Evolutionary conservation across 2,797 vertebrate species (phyloP).

Genomic region (Spinus olivaceus): DNA sequence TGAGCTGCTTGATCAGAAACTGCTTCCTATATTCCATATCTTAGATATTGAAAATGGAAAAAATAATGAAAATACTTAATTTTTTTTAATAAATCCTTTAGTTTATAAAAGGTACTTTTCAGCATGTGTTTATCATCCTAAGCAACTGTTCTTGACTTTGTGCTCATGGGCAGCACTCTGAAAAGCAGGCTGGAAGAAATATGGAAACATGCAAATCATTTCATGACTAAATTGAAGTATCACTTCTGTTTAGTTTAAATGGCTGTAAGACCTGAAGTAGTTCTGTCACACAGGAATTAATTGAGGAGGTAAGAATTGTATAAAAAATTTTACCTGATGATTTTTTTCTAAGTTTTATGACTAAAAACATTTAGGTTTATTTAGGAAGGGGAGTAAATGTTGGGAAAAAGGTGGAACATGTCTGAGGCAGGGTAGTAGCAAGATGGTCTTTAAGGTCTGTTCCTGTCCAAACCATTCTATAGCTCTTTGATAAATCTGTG

Average conservation of each 20-base stretch:
- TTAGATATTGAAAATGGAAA: background rate
- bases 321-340: background rate
- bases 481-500: background rate
- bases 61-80: background rate
- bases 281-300: background rate
- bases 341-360: background rate
- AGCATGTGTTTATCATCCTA: background rate
- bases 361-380: background rate
- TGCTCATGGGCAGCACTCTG: background rate
- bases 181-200: background rate
- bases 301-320: background rate
- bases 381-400: background rate
- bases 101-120: background rate
- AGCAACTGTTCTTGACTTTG: background rate
- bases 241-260: background rate
- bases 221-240: background rate
- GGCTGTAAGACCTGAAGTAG: background rate
- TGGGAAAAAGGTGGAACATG: background rate
- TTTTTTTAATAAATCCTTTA: background rate
- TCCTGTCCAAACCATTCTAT: background rate
- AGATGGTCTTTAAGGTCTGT: background rate
- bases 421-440: background rate
- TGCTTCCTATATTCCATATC: accelerated
- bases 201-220: background rate
- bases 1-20: background rate